phyloP scores from a whole-genome alignment of 2,113 vertebrate genomes.

The Gopherus flavomarginatus region DNA sequence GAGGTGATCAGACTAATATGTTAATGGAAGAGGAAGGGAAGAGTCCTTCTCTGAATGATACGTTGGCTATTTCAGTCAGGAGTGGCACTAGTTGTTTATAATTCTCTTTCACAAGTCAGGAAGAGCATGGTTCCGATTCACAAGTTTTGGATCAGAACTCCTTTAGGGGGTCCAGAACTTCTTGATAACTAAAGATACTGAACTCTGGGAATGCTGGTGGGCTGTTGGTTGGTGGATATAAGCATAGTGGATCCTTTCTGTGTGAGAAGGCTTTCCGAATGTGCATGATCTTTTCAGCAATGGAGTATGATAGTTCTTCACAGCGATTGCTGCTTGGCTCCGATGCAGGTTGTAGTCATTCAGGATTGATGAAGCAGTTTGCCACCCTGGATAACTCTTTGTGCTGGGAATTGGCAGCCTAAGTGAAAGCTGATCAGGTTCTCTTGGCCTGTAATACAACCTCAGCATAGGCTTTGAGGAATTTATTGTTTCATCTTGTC shows the following conservation, averaged over 20 bases:
- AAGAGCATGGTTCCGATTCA: neutral
- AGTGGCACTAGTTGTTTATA: neutral
- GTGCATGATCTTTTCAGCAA: neutral
- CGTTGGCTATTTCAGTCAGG: neutral
- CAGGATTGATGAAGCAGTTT: neutral
- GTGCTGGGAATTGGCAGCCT: neutral
- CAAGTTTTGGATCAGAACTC: neutral
- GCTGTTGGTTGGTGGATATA: neutral
- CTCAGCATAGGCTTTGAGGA: neutral
- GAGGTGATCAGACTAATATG: neutral
- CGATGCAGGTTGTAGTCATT: neutral
- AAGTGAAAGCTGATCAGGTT: neutral
- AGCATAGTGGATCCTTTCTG: neutral
- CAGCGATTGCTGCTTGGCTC: neutral
- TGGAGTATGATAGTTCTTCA: neutral
- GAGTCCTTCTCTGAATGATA: neutral
- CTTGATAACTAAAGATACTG: neutral
- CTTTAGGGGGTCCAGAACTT: neutral
- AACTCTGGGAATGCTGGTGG: neutral
- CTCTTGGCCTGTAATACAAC: neutral
- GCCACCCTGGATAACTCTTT: neutral
- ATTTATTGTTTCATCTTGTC: neutral
- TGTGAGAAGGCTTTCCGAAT: neutral
- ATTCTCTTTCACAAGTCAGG: neutral
- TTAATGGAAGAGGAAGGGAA: neutral